Conservation (phyloP, 2,797 vertebrate species). For the Darevskia nairensis region DNA sequence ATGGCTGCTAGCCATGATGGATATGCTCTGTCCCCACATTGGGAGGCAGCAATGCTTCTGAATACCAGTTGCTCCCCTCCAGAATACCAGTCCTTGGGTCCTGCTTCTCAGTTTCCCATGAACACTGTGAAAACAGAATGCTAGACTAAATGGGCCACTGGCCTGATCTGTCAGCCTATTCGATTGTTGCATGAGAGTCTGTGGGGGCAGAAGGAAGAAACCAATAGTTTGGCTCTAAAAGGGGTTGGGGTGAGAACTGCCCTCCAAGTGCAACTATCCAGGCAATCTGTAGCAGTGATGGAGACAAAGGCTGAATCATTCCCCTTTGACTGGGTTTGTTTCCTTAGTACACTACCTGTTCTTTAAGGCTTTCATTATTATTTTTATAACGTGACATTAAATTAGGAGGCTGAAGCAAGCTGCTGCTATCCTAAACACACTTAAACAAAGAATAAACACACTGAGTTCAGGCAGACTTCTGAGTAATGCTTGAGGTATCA, state of each 20-base stretch:
- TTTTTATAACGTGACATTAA: neutral
- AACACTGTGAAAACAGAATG: too few species aligned
- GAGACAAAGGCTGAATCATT: neutral
- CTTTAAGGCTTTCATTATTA: neutral
- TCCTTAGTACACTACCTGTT: neutral
- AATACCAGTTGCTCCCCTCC: too few species aligned
- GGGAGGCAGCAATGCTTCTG: too few species aligned
- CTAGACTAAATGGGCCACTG: too few species aligned
- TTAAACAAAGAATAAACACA: neutral
- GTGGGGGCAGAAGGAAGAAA: neutral
- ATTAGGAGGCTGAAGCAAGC: neutral
- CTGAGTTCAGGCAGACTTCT: neutral
- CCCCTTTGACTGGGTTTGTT: neutral
- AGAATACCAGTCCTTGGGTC: too few species aligned
- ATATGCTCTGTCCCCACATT: neutral
- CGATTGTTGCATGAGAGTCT: too few species aligned
- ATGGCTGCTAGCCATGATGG: too few species aligned
- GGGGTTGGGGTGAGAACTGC: neutral
- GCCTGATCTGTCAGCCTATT: too few species aligned
- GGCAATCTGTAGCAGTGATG: neutral
- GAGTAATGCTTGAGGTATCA: neutral
- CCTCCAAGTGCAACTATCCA: neutral
- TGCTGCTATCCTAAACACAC: neutral
- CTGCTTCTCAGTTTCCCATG: too few species aligned
- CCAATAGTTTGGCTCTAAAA: neutral